phyloP scores from a whole-genome alignment of 2,888 invertebrate genomes.

The Gymnocheta viridis region DNA sequence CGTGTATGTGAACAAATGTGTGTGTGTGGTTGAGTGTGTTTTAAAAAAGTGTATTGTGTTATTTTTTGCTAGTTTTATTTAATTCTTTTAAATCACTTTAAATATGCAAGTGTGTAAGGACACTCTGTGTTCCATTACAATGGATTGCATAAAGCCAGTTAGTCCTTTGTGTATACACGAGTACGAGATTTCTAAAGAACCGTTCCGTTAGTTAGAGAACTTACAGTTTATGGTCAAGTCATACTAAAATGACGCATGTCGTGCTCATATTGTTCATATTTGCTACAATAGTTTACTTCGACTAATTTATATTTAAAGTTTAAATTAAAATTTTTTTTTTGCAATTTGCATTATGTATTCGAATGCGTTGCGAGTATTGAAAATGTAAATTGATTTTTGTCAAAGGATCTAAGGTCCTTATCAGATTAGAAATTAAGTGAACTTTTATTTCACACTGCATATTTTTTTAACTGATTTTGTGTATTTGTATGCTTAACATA shows the following conservation, averaged over 20 bases:
- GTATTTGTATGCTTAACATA: no score
- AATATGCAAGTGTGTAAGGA: background rate
- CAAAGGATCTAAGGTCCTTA: no score
- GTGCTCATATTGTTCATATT: background rate
- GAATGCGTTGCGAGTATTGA: no score
- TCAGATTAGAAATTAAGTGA: no score
- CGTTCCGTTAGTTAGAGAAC: background rate
- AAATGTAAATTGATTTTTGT: no score
- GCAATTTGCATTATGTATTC: no score
- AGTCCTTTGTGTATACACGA: background rate
- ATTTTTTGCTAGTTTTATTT: constrained; percentile 34
- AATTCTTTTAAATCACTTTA: constrained; percentile 32
- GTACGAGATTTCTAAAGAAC: constrained; percentile 24
- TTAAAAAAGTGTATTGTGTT: background rate
- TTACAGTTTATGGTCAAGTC: constrained; percentile 34
- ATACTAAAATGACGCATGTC: constrained; percentile 2
- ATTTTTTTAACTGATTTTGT: no score
- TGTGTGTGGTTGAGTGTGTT: background rate
- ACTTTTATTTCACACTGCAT: no score
- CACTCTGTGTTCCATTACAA: background rate
- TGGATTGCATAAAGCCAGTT: background rate
- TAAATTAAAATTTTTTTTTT: no score
- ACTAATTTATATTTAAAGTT: background rate
- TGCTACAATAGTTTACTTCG: background rate
- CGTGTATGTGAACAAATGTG: background rate